These are phyloP conservation scores for Bactericera cockerelli DNA, from an alignment of 1,140 invertebrate species.

Conservation along the genomic window DNA sequence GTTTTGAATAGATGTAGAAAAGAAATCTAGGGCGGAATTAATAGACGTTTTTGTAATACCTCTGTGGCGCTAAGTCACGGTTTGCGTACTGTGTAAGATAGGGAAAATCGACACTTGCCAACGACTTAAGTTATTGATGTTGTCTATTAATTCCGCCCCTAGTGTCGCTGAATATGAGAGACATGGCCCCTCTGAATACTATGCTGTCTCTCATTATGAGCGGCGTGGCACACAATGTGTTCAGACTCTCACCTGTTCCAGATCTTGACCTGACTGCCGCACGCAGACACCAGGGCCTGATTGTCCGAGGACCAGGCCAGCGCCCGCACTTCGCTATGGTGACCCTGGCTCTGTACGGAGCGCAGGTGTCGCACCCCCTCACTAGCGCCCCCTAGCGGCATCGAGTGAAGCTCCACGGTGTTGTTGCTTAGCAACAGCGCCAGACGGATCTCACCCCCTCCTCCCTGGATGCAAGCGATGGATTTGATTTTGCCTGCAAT, in stretches of 20 bases:
- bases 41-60: too few relatives aligned
- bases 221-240: too few relatives aligned
- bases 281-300: constrained; percentile 65
- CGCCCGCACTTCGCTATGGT: constrained; percentile 73
- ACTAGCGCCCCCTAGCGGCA: constrained; percentile 33
- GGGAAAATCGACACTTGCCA: too few relatives aligned
- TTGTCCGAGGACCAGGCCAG: constrained; percentile 84
- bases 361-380: constrained; percentile 26
- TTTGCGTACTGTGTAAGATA: too few relatives aligned
- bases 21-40: too few relatives aligned
- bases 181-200: too few relatives aligned
- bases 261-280: constrained; percentile 74
- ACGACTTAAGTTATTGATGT: too few relatives aligned
- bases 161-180: too few relatives aligned
- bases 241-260: constrained; percentile 86
- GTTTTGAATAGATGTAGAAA: too few relatives aligned
- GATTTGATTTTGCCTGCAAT: constrained; percentile 46
- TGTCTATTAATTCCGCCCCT: too few relatives aligned
- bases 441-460: constrained; percentile 48
- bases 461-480: constrained; percentile 46
- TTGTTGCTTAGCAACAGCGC: constrained; percentile 49
- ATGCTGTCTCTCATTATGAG: too few relatives aligned
- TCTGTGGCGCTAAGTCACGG: too few relatives aligned
- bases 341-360: constrained; percentile 48
- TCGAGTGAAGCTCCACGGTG: constrained; percentile 46